These are phyloP conservation scores for Xestia sexstrigata DNA, from an alignment of 2,888 invertebrate species.

Conservation along the genomic window DNA sequence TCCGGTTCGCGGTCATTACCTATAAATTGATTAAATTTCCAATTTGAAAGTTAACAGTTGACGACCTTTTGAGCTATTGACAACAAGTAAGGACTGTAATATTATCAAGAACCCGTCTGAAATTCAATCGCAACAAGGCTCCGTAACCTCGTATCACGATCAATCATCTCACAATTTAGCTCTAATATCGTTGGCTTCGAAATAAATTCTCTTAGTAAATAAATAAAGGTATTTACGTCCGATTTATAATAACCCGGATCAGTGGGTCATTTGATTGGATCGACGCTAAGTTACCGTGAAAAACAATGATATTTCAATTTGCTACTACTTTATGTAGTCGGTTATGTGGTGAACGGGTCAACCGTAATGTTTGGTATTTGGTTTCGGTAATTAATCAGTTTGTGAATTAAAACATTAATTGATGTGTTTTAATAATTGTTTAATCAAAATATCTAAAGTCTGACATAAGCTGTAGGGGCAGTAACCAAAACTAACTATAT, in stretches of 20 bases:
- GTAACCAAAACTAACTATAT: too few relatives aligned
- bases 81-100: background rate
- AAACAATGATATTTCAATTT: conserved; percentile 70
- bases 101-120: background rate
- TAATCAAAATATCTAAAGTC: background rate
- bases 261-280: conserved; percentile 74
- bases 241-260: conserved; percentile 67
- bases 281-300: conserved; percentile 73
- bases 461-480: too few relatives aligned
- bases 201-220: conserved; percentile 44
- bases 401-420: too few relatives aligned
- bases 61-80: background rate
- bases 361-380: conserved; percentile 25
- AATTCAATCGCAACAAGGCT: background rate
- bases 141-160: conserved; percentile 7
- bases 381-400: conserved; percentile 13
- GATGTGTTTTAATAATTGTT: too few relatives aligned
- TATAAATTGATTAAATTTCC: too few relatives aligned
- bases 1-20: too few relatives aligned
- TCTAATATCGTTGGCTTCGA: conserved; percentile 11
- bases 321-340: conserved; percentile 38
- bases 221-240: conserved; percentile 55
- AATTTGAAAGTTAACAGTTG: too few relatives aligned
- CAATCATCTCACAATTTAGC: conserved; percentile 19
- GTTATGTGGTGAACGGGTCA: conserved; percentile 3